Evolutionary conservation across 2,797 vertebrate species (phyloP).

Genomic region (Galaxias olidus): DNA sequence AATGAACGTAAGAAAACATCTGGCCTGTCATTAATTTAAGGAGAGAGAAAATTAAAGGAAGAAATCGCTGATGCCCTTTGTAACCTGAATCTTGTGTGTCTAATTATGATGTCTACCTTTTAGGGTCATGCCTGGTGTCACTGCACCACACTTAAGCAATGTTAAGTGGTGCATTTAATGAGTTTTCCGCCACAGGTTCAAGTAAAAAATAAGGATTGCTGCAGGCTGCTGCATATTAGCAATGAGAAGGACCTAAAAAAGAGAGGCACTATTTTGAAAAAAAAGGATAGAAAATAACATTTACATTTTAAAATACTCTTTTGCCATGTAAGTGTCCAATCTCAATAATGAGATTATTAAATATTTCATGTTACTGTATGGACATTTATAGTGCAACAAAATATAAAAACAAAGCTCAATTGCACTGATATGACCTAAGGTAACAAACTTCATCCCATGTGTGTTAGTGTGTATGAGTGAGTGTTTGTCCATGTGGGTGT

Average conservation of each 20-base stretch:
- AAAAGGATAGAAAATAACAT: constrained; percentile 10
- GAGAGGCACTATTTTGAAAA: constrained; percentile 38
- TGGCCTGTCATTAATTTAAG: constrained; percentile 61
- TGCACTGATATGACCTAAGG: too few relatives aligned
- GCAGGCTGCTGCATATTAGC: constrained; percentile 36
- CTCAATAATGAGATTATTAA: constrained; percentile 16
- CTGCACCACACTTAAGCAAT: constrained; percentile 59
- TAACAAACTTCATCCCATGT: too few relatives aligned
- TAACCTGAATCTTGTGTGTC: constrained; percentile 62
- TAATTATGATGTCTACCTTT: constrained; percentile 67
- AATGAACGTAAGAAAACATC: constrained; percentile 65
- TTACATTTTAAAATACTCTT: constrained; percentile 30
- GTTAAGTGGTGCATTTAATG: constrained; percentile 67
- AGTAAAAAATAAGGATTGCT: constrained; percentile 52
- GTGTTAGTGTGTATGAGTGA: too few relatives aligned
- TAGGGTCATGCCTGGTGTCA: constrained; percentile 64
- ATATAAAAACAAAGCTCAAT: too few relatives aligned
- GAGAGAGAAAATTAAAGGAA: constrained; percentile 22
- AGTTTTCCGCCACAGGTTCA: constrained; percentile 57
- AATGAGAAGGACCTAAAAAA: constrained; percentile 53
- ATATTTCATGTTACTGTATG: constrained; percentile 11
- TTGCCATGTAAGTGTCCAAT: neutral
- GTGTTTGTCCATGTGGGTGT: neutral
- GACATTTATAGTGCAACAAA: too few relatives aligned
- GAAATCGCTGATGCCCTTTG: constrained; percentile 48